These are phyloP conservation scores for Holocentrus rufus DNA, from an alignment of 2,797 vertebrate genomes.

Conservation along the genomic window DNA sequence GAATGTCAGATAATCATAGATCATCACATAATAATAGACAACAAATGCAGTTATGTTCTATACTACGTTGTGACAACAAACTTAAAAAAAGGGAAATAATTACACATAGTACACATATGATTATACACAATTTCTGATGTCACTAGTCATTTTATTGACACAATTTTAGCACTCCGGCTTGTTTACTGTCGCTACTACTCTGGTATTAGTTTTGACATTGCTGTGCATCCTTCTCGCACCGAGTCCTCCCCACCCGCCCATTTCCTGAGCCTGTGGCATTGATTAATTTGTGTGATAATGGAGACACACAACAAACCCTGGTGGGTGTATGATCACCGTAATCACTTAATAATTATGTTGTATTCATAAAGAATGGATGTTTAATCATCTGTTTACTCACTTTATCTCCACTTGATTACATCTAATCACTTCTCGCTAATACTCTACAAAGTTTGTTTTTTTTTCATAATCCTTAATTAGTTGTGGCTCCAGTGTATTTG, in stretches of 20 bases:
- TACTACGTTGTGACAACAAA: no score
- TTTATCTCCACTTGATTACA: conserved; percentile 73
- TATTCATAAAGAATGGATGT: conserved; percentile 65
- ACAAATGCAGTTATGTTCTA: no score
- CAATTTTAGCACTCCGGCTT: no score
- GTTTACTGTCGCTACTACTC: no score
- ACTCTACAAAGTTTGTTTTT: conserved; percentile 31
- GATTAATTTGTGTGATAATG: conserved; percentile 69
- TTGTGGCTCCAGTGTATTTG: conserved; percentile 41
- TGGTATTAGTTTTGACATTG: conserved; percentile 22
- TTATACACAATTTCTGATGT: no score
- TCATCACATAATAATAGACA: no score
- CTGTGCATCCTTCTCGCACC: conserved; percentile 13
- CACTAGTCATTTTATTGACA: no score
- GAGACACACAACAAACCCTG: conserved; percentile 57
- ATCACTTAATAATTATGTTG: conserved; percentile 78
- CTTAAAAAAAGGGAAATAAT: no score
- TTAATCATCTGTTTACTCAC: conserved; percentile 72
- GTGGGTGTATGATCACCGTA: conserved; percentile 73
- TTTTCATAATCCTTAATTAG: conserved; percentile 58
- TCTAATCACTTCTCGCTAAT: conserved; percentile 64
- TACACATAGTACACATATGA: no score
- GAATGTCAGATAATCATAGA: no score
- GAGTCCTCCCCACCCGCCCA: conserved; percentile 20
- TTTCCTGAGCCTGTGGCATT: conserved; percentile 46